phyloP scores from a whole-genome alignment of 2,113 vertebrate species.

The Pelmatolapia mariae region DNA sequence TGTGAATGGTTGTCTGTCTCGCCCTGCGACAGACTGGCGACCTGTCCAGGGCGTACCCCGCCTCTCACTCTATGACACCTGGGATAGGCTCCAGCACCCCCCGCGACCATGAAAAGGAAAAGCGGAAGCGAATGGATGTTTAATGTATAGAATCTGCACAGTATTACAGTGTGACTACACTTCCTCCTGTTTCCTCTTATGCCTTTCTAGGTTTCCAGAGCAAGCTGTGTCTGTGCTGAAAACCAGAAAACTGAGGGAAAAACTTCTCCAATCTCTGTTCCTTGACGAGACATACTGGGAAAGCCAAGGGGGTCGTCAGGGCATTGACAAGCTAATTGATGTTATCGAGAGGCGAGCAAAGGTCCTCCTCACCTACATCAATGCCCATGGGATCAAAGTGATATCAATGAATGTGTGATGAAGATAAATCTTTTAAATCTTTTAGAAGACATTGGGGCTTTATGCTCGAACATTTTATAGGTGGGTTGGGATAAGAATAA shows the following conservation, averaged over 20 bases:
- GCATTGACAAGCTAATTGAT: conserved; percentile 94
- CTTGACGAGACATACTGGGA: conserved; percentile 93
- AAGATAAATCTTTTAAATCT: neutral
- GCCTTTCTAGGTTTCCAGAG: conserved; percentile 81
- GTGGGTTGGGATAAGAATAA: neutral
- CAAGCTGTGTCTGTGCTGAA: conserved; percentile 83
- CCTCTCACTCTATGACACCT: neutral
- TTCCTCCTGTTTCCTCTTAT: neutral
- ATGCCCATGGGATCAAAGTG: conserved; percentile 83
- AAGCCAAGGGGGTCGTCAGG: conserved; percentile 89
- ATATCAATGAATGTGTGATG: conserved; percentile 80
- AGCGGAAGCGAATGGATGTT: accelerated
- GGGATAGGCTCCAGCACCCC: neutral
- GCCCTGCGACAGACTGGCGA: neutral
- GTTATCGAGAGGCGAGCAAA: conserved; percentile 85
- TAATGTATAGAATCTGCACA: neutral
- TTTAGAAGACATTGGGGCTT: neutral
- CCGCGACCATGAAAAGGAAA: accelerated
- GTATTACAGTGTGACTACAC: neutral
- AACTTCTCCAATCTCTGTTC: conserved; percentile 93
- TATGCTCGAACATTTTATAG: neutral
- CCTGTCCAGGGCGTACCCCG: neutral
- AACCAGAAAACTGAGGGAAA: conserved; percentile 84
- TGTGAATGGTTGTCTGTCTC: accelerated
- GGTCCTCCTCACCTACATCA: conserved; percentile 90